phyloP scores from a whole-genome alignment of 2,888 invertebrate species.

The Parelbella ahira region DNA sequence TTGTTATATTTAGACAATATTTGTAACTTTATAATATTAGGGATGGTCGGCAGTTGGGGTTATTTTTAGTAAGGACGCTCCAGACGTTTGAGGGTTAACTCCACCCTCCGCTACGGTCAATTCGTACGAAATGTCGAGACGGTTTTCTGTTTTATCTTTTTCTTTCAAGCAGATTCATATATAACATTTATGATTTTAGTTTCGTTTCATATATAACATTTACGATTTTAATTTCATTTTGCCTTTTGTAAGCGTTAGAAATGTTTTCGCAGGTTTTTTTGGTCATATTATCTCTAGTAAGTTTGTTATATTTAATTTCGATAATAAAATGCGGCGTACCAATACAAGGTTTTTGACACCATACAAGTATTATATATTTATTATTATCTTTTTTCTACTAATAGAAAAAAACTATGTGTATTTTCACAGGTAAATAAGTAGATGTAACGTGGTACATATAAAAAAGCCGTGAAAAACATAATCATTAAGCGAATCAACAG shows the following conservation, averaged over 20 bases:
- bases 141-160: conserved; percentile 20
- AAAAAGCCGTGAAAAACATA: conserved; percentile 1
- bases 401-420: no score
- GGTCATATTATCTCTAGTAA: not conserved
- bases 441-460: no score
- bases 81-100: conserved; percentile 16
- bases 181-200: conserved; percentile 24
- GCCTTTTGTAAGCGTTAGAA: no score
- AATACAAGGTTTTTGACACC: no score
- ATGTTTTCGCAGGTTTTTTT: conserved; percentile 13
- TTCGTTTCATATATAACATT: conserved; percentile 22
- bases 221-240: conserved; percentile 22
- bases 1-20: no score
- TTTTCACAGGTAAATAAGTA: no score
- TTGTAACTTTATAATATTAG: no score
- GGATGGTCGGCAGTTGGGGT: conserved; percentile 1
- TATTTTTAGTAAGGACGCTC: conserved; percentile 15
- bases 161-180: conserved; percentile 18
- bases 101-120: conserved; percentile 22
- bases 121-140: conserved; percentile 21
- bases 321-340: no score
- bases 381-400: no score
- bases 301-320: no score
- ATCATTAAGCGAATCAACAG: conserved; percentile 18
- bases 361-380: no score